Evolutionary conservation across 2,113 vertebrate species (phyloP).

Genomic region (Pithys albifrons): DNA sequence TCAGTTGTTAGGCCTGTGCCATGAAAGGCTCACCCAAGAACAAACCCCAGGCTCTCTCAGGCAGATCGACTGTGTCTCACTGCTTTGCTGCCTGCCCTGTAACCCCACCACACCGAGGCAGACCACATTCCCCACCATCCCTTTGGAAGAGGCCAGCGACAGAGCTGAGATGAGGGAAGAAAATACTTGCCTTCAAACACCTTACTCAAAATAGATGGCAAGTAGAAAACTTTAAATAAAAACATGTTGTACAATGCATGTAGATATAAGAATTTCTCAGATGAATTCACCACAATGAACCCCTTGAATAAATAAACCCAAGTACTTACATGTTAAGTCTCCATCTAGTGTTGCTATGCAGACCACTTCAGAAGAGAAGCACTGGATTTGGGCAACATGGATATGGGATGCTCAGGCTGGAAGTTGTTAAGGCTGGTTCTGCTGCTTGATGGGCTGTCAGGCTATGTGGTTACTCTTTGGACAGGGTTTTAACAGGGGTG

Average conservation of each 20-base stretch:
- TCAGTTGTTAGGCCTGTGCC: background rate
- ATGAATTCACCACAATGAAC: background rate
- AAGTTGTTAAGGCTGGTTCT: background rate
- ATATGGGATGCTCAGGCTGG: background rate
- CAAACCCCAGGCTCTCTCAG: background rate
- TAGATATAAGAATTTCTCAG: background rate
- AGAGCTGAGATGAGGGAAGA: background rate
- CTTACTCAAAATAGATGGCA: background rate
- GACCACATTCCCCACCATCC: background rate
- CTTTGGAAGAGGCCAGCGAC: background rate
- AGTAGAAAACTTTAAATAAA: background rate
- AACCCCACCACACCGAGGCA: background rate
- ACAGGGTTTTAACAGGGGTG: background rate
- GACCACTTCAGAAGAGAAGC: background rate
- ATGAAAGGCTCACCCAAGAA: background rate
- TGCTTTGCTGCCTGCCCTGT: background rate
- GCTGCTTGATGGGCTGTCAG: background rate
- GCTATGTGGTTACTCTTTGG: background rate
- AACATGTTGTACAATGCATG: background rate
- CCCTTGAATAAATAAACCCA: background rate
- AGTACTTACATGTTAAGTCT: background rate
- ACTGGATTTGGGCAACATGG: background rate
- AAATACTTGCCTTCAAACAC: background rate
- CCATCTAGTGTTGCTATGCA: background rate
- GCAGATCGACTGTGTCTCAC: background rate